Evolutionary conservation across 2,113 vertebrate genomes (phyloP), one percentile per base, ranked within the genome.

Genomic region (Carassius gibelio): DNA sequence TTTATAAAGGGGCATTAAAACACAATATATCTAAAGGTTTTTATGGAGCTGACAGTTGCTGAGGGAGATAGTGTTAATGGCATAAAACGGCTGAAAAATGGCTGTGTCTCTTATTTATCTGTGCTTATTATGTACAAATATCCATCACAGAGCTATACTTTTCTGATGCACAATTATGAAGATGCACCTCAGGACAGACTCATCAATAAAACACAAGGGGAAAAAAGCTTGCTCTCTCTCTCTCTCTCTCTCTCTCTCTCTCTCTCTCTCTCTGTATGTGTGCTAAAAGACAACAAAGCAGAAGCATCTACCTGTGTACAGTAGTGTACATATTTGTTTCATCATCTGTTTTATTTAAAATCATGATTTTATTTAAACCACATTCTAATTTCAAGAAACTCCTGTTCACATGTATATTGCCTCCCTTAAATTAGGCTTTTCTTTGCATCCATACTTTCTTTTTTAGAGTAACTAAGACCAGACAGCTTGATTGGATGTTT

Each of bases 1-100:
- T 94, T 94, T 95, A 93, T 94, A 95, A 95, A 93, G 90, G 90
- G 89, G 93, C 93, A 94, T 95, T 95, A 95, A 95, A 95, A 94
- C 91, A 93, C 93, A 94, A 94, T 94, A 94, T 92, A 94, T 94
- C 93, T 92, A 91, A 91, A 91, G 92, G 90, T 89, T 93, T 95
- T 94, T 94, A 95, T 93, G 93, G 91, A 88, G 92, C 92, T 94
- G 94, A 93, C 92, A 93, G 90, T 91, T 91, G 90, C 90, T 90
- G 86, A 88, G 87, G 91, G 92, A 93, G 93, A 91, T 89, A 82
- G 88, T 93, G 91, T 94, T 94, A 95, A 94, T 94, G 91, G 91
- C 85, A 87, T 92, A 93, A 94, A 94, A 93, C 90, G 89, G 88
- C 92, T 94, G 93, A 94, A 92, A 89, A 94, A 95, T 94, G 92